These are phyloP conservation scores for Raja brachyura DNA, from an alignment of 2,113 vertebrate species.

Conservation along the genomic window DNA sequence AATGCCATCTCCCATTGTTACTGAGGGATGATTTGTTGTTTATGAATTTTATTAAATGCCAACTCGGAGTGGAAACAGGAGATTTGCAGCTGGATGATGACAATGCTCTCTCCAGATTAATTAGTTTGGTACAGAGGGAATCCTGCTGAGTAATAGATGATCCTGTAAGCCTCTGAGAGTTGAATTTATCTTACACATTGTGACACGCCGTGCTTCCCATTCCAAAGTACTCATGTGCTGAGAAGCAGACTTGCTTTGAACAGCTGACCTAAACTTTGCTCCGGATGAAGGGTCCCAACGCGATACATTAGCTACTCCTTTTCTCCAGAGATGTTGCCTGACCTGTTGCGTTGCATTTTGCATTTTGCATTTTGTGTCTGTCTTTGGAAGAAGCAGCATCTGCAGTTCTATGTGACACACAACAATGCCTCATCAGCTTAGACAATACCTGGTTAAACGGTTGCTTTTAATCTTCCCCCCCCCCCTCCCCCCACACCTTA, in stretches of 20 bases:
- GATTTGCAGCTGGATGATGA: conserved; percentile 11
- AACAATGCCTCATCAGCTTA: not conserved
- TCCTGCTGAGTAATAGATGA: conserved; percentile 19
- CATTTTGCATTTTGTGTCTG: too few relatives aligned
- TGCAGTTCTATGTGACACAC: not conserved
- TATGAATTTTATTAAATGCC: conserved; percentile 35
- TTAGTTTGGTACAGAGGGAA: not conserved
- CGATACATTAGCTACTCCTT: too few relatives aligned
- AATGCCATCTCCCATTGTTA: conserved; percentile 22
- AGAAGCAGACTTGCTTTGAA: not conserved
- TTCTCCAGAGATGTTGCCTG: too few relatives aligned
- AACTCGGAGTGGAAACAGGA: not conserved
- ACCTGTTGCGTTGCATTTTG: too few relatives aligned
- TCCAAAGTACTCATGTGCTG: not conserved
- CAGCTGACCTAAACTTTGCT: not conserved
- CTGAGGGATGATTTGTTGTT: conserved; percentile 13
- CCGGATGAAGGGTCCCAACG: not conserved
- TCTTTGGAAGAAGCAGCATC: too few relatives aligned
- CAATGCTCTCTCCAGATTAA: not conserved
- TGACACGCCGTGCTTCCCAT: not conserved
- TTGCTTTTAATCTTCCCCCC: not conserved
- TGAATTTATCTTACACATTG: not conserved
- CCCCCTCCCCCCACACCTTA: not conserved
- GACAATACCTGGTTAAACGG: not conserved
- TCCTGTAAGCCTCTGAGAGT: conserved; percentile 4